phyloP scores from a whole-genome alignment of 2,797 vertebrate genomes.

The Anguilla marmorata region DNA sequence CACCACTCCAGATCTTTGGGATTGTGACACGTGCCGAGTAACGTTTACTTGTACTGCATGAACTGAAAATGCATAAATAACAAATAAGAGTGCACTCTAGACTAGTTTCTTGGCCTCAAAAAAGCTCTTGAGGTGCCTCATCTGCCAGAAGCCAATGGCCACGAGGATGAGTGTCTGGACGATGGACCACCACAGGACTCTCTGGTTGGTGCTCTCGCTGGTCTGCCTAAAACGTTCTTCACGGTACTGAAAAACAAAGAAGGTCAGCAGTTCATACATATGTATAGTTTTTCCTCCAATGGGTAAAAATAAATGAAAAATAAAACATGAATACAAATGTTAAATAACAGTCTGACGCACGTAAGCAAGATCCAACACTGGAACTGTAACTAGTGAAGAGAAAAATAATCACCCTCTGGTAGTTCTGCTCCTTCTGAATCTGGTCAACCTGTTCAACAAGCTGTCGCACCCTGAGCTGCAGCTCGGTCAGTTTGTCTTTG shows the following conservation, averaged over 20 bases:
- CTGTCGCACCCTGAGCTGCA: constrained; percentile 86
- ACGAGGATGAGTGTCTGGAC: constrained; percentile 91
- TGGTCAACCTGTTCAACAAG: constrained; percentile 91
- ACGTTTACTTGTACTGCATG: constrained; percentile 59
- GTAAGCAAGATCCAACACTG: not conserved
- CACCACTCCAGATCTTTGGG: constrained; percentile 19
- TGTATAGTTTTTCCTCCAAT: not conserved
- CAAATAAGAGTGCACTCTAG: constrained; percentile 60
- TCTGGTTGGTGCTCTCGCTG: constrained; percentile 91
- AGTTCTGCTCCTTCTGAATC: constrained; percentile 94
- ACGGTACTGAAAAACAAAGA: constrained; percentile 73
- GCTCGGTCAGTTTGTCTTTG: constrained; percentile 88
- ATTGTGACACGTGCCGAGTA: constrained; percentile 24
- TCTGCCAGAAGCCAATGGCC: constrained; percentile 91
- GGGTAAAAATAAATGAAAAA: not conserved
- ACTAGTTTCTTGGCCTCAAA: constrained; percentile 95
- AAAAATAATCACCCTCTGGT: constrained; percentile 78
- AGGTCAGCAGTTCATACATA: not conserved
- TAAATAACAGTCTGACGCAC: not conserved
- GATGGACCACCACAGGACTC: constrained; percentile 94
- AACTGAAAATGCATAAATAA: constrained; percentile 40
- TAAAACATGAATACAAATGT: not conserved
- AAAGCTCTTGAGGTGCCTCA: constrained; percentile 93
- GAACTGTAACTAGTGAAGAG: not conserved
- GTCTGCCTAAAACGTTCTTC: constrained; percentile 92